phyloP scores from a whole-genome alignment of 2,888 invertebrate species.

The Dascillus cervinus region DNA sequence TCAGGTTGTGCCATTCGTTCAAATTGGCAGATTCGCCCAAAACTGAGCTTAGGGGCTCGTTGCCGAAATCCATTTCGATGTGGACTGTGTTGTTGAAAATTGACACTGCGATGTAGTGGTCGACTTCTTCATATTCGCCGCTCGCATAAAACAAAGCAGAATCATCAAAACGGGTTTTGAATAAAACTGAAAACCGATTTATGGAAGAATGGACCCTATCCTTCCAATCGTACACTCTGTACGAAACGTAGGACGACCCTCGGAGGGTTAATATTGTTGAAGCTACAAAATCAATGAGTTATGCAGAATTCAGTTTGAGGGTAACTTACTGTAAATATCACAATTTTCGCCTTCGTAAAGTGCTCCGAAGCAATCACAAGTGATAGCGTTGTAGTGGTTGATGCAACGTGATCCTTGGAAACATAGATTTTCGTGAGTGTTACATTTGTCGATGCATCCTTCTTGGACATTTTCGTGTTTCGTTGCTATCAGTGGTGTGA shows the following conservation, averaged over 20 bases:
- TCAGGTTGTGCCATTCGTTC: slow-evolving; percentile 84
- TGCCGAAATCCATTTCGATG: slow-evolving; percentile 82
- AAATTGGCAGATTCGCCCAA: slow-evolving; percentile 64
- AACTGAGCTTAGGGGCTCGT: slow-evolving; percentile 61
- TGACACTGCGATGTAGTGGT: slow-evolving; percentile 85
- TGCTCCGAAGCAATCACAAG: slow-evolving; percentile 91
- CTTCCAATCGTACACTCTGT: slow-evolving; percentile 88
- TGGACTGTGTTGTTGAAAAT: slow-evolving; percentile 76
- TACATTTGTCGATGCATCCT: slow-evolving; percentile 80
- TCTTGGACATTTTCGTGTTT: slow-evolving; percentile 85
- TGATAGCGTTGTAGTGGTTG: slow-evolving; percentile 82
- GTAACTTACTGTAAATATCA: slow-evolving; percentile 76
- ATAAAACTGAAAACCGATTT: slow-evolving; percentile 80
- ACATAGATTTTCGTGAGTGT: slow-evolving; percentile 75
- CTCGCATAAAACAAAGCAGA: slow-evolving; percentile 90
- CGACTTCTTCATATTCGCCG: slow-evolving; percentile 79
- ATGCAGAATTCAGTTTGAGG: background rate
- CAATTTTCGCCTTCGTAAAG: slow-evolving; percentile 87
- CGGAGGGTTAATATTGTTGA: slow-evolving; percentile 79
- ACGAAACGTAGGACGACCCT: slow-evolving; percentile 88
- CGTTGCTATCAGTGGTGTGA: slow-evolving; percentile 75
- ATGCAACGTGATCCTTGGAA: slow-evolving; percentile 83
- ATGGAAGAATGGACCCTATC: slow-evolving; percentile 82
- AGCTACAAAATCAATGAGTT: slow-evolving; percentile 48
- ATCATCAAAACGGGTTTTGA: slow-evolving; percentile 86